Percentiles rank a stretch among this genome's conserved stretches.
Evolutionary conservation across 2,888 invertebrate genomes (phyloP).

Genomic region (Augochlorella aurata): DNA sequence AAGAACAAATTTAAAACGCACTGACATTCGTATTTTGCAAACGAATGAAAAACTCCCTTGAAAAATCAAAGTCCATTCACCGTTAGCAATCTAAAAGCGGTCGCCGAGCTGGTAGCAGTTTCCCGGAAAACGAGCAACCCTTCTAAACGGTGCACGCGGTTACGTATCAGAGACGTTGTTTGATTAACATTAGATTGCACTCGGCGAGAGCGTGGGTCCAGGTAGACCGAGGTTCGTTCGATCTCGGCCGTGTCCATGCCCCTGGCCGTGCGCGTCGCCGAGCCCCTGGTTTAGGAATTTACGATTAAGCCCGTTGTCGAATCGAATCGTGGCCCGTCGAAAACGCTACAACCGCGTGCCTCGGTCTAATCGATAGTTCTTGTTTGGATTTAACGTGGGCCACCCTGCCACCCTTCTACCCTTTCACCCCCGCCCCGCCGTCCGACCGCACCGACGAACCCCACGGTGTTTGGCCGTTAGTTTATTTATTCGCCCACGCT

Average conservation of each 20-base stretch:
- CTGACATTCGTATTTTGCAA: no score
- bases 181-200: conserved; percentile 8
- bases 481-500: background rate
- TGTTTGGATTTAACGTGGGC: conserved; percentile 13
- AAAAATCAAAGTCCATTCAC: background rate
- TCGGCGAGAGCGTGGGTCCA: background rate
- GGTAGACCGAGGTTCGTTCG: background rate
- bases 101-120: background rate
- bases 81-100: background rate
- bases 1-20: no score
- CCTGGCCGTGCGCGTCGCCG: background rate
- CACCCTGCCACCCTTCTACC: background rate
- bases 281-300: conserved; percentile 13
- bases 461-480: background rate
- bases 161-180: background rate
- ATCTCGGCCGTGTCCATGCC: background rate
- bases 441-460: background rate
- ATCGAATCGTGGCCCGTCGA: conserved; percentile 3
- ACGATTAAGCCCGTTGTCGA: conserved; percentile 13
- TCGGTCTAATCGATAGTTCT: conserved; percentile 13
- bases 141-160: background rate
- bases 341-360: conserved; percentile 11
- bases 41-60: no score
- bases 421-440: background rate
- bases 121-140: background rate